Base-by-base conservation (phyloP, 2,888 invertebrate genomes). In the Anorthoa munda region DNA sequence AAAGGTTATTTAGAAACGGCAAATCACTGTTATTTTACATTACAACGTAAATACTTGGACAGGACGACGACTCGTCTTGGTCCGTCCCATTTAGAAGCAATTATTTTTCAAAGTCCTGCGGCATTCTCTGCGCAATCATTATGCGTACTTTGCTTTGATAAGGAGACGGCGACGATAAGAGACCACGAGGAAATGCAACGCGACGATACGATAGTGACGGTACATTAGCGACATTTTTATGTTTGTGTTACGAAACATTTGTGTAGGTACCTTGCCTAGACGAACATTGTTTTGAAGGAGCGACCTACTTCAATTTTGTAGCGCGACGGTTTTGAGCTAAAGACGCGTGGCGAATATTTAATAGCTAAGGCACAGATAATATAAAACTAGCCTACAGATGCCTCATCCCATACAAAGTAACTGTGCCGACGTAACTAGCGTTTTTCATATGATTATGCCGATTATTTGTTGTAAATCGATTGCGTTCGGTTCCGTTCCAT, bases 131-230 rank as follows among this genome's bases (percentile, higher is more conserved):
- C 86, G 87, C 89, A 93, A 92, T 92, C 91, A 87, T 86, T 88
- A 87, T 89, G 88, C 89, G 90, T 86, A 89, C 84, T 88, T 87
- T 85, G 94, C 84, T 88, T 87, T 85, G 94, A 94, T 95, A 94
- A 93, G 86, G 79, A 72, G 56, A 69, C 88, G 93, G 77, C 70
- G 51, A 66, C 88, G 93, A 95, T 95, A 95, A 93, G 86, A 88
- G 86, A 87, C 89, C 91, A 93, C 92, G 90, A 92, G 93, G 93
- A 94, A 93, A 87, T 91, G 90, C 89, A 90, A 86, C 88, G 88
- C 86, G 86, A 69, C 80, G 61, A 86, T 82, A 81, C 83, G 88
- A 89, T 88, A 86, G 85, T 83, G 81, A 88, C 79, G 81, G 72
- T 65, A 83, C 81, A 84, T 88, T 85, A 83, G 75, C 64, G 69